Evolutionary conservation across 2,113 vertebrate genomes (phyloP), one percentile per base, ranked within the genome.

Genomic region (Prunella himalayana): DNA sequence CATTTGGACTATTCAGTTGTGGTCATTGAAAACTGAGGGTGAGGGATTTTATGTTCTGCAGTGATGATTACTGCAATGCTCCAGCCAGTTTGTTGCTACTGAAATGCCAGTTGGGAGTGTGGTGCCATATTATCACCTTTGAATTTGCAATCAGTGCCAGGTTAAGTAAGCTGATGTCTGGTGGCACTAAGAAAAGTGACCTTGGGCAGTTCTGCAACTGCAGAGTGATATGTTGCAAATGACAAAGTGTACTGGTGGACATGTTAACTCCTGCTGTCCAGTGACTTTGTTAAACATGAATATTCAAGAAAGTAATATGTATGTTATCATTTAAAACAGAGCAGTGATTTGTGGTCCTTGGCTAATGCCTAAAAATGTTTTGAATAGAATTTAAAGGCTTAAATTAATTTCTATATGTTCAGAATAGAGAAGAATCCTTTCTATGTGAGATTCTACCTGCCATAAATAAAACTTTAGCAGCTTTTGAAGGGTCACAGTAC

Each of bases 121-220:
- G 65, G 71, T 91, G 90, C 92, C 30, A 8, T 71, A 37, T 92
- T 96, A 56, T 95, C 92, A 94, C 92, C 92, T 95, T 71, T 88
- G 92, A 78, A 81, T 95, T 93, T 84, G 92, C 92, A 94, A 24
- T 75, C 76, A n/a, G 64, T 96, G 93, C 93, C 93, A 94, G 91
- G 77, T 95, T 66, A 59, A 96, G 95, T 88, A 91, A 68, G 35
- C 84, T 80, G 75, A 72, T 86, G 85, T 90, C 78, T 89, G 95
- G 84, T 91, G 91, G 81, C 84, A 73, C 53, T 86, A 69, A 70
- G 75, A 76, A 41, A 50, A 91, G 54, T 96, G 94, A 95, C 97
- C 97, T 97, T 95, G 96, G 88, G 94, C 93, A 73, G 91, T 66
- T 82, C 93, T 90, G 51, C 72, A 76, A 42, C 87, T 81, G 6